These are phyloP conservation scores for Pogona vitticeps DNA, from an alignment of 2,113 vertebrate species.

Conservation along the genomic window DNA sequence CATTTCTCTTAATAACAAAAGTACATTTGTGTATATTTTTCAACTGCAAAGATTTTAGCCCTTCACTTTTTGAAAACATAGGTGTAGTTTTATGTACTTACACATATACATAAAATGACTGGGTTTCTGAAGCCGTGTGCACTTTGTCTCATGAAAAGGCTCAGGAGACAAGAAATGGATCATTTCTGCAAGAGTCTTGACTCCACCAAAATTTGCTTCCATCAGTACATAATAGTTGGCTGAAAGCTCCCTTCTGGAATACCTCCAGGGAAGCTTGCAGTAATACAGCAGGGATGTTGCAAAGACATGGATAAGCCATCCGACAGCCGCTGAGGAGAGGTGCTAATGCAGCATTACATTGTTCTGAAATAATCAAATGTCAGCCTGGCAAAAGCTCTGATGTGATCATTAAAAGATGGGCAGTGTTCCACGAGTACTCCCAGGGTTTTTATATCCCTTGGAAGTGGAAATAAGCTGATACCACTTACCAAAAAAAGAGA, in stretches of 20 bases:
- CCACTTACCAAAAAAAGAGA: slow-evolving; percentile 31
- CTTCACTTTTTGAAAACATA: no score
- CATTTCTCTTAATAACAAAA: no score
- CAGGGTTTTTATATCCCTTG: slow-evolving; percentile 56
- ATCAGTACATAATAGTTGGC: not conserved
- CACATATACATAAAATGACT: no score
- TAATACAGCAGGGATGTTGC: slow-evolving; percentile 49
- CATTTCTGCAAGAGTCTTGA: no score
- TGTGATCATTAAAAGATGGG: slow-evolving; percentile 61
- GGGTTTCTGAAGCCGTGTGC: no score
- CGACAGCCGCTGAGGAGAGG: slow-evolving; percentile 58
- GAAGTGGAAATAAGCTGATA: slow-evolving; percentile 48
- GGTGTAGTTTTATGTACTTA: no score
- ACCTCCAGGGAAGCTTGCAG: slow-evolving; percentile 44
- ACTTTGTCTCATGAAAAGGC: no score
- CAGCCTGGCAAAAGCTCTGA: slow-evolving; percentile 59
- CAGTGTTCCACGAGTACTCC: slow-evolving; percentile 58
- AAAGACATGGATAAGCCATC: slow-evolving; percentile 55
- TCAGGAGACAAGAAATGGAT: no score
- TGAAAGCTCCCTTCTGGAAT: slow-evolving; percentile 53
- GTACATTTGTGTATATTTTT: no score
- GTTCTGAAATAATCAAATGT: slow-evolving; percentile 54
- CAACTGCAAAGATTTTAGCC: no score
- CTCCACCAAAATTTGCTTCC: no score
- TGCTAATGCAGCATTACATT: not conserved